phyloP scores from a whole-genome alignment of 92 coral and sea anemone species.

The Porites divaricata region DNA sequence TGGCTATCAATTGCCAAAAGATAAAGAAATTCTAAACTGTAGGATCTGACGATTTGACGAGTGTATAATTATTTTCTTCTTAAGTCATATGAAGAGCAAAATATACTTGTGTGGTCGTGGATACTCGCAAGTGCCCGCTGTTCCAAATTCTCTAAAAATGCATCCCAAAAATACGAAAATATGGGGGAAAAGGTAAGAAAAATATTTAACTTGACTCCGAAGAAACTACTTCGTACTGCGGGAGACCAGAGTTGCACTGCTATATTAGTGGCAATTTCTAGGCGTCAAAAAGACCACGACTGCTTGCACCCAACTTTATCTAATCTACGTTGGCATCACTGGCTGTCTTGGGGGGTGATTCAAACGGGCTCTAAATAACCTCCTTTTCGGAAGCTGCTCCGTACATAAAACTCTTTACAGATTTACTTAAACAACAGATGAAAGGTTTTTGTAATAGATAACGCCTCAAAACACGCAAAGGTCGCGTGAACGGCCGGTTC shows the following conservation, averaged over 20 bases:
- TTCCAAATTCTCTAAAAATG: background rate
- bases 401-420: slow-evolving; percentile 6
- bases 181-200: background rate
- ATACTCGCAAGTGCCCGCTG: background rate
- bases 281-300: background rate
- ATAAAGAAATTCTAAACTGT: background rate
- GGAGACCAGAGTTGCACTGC: background rate
- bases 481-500: background rate
- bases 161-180: background rate
- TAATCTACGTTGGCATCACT: slow-evolving; percentile 35
- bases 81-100: background rate
- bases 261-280: background rate
- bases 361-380: background rate
- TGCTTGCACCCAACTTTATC: background rate
- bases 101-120: slow-evolving; percentile 16
- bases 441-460: slow-evolving; percentile 34
- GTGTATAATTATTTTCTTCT: background rate
- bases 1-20: background rate
- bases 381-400: slow-evolving; percentile 24
- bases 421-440: slow-evolving; percentile 29
- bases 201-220: background rate
- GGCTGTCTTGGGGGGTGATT: slow-evolving; percentile 1
- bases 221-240: background rate
- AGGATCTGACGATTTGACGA: background rate
- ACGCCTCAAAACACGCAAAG: slow-evolving; percentile 14